A percentile compares a stretch with the other conserved stretches of the same genome.
Conservation (phyloP, 2,888 invertebrate species). For the Caenorhabditis sp. region DNA sequence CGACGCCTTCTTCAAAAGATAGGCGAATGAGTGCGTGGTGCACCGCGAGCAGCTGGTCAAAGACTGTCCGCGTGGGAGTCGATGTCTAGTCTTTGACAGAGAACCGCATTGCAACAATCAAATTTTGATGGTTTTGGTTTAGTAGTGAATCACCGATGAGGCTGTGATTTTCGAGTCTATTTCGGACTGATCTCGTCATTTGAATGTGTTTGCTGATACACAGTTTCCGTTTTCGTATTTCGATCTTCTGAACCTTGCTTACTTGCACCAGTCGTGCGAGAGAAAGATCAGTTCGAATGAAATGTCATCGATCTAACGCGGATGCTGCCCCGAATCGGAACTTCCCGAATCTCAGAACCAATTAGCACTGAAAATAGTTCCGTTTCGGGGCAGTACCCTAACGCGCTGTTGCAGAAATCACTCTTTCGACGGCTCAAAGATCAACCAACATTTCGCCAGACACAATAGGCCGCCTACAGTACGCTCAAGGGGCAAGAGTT, state of each 20-base stretch:
- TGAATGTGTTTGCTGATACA: not conserved
- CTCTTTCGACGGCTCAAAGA: not conserved
- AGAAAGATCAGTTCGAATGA: too few species aligned
- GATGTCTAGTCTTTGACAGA: constrained; percentile 8
- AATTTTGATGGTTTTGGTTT: constrained; percentile 1
- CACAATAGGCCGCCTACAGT: not conserved
- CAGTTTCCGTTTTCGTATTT: too few species aligned
- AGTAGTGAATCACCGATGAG: not conserved
- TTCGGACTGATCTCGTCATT: too few species aligned
- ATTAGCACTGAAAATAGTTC: too few species aligned
- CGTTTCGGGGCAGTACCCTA: too few species aligned
- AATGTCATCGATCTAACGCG: too few species aligned
- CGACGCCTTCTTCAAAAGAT: too few species aligned
- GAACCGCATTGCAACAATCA: not conserved
- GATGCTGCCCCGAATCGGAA: too few species aligned
- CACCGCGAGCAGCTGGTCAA: constrained; percentile 5
- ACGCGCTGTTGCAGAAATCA: too few species aligned
- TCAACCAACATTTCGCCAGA: not conserved
- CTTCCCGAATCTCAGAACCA: too few species aligned
- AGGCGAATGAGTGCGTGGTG: not conserved
- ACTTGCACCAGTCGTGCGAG: too few species aligned
- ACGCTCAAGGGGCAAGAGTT: constrained; percentile 1
- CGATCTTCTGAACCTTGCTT: too few species aligned
- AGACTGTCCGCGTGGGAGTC: constrained; percentile 18
- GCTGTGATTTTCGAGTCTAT: not conserved